Evolutionary conservation across 1,140 invertebrate genomes (phyloP).

Genomic region (Theocolax elegans): DNA sequence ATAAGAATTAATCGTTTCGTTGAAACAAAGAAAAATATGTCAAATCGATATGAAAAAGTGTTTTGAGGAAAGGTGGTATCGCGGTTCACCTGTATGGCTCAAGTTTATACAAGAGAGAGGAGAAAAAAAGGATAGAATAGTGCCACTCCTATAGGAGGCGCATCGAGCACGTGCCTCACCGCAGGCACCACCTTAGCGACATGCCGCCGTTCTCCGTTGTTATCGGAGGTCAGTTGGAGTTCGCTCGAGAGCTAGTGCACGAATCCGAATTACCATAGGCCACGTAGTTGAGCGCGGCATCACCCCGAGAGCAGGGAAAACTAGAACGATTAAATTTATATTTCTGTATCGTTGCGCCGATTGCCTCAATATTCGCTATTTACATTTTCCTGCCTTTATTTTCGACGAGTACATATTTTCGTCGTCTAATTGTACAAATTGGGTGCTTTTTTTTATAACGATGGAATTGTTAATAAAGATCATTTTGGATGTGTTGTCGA

Average conservation of each 20-base stretch:
- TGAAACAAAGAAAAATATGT: too few relatives aligned
- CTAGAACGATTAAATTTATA: too few relatives aligned
- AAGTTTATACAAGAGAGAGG: constrained; percentile 34
- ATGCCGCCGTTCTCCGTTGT: constrained; percentile 59
- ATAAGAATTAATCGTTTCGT: too few relatives aligned
- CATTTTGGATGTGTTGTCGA: too few relatives aligned
- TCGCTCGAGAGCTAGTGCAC: constrained; percentile 46
- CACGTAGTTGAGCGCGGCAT: constrained; percentile 17
- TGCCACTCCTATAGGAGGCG: constrained; percentile 56
- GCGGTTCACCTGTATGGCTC: too few relatives aligned
- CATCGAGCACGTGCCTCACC: constrained; percentile 1
- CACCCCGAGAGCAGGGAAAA: background rate
- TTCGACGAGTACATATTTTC: too few relatives aligned
- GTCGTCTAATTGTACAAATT: too few relatives aligned
- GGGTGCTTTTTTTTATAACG: too few relatives aligned
- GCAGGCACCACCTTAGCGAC: constrained; percentile 48
- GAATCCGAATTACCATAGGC: constrained; percentile 58
- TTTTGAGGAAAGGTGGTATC: too few relatives aligned
- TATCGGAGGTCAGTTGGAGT: constrained; percentile 66
- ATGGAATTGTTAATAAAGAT: too few relatives aligned
- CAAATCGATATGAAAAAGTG: too few relatives aligned
- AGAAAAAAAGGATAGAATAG: constrained; percentile 15
- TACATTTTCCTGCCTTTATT: background rate
- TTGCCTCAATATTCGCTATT: background rate
- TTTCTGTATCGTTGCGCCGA: too few relatives aligned